Percentiles rank a stretch among this genome's conserved stretches.
Conservation (phyloP, 2,113 vertebrate genomes). For the Rhabdornis inornatus region DNA sequence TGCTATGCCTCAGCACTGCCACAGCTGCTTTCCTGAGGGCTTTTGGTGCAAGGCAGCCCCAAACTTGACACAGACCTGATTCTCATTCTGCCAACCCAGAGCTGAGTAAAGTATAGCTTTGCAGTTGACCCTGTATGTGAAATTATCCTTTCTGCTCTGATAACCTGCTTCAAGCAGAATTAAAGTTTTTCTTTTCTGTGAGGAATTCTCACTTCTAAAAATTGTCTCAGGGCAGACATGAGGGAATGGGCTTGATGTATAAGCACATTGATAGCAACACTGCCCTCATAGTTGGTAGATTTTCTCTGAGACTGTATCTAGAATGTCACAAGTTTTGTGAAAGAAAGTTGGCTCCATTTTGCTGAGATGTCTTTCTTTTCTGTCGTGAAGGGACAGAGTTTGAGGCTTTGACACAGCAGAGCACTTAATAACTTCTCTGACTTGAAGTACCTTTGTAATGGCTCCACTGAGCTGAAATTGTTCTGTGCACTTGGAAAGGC, state of each 20-base stretch:
- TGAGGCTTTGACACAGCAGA: not conserved
- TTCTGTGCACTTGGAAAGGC: not conserved
- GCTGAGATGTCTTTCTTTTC: not conserved
- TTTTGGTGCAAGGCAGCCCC: not conserved
- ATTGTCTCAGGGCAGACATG: not conserved
- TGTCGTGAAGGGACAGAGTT: not conserved
- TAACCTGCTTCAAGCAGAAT: not conserved
- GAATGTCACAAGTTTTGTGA: not conserved
- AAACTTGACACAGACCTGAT: not conserved
- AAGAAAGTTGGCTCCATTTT: not conserved
- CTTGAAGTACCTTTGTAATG: not conserved
- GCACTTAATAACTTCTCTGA: not conserved
- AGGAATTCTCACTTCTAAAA: not conserved
- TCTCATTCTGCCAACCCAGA: not conserved
- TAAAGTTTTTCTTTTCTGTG: not conserved
- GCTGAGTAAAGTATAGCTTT: not conserved
- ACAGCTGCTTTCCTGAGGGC: not conserved
- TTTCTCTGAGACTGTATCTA: not conserved
- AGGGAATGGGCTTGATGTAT: not conserved
- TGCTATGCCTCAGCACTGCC: rapidly evolving
- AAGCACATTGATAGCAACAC: not conserved
- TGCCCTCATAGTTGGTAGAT: not conserved
- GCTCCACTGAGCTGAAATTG: not conserved
- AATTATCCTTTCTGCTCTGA: not conserved
- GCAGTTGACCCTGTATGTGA: not conserved